phyloP scores from a whole-genome alignment of 2,797 vertebrate genomes.

The Spinus pinus region DNA sequence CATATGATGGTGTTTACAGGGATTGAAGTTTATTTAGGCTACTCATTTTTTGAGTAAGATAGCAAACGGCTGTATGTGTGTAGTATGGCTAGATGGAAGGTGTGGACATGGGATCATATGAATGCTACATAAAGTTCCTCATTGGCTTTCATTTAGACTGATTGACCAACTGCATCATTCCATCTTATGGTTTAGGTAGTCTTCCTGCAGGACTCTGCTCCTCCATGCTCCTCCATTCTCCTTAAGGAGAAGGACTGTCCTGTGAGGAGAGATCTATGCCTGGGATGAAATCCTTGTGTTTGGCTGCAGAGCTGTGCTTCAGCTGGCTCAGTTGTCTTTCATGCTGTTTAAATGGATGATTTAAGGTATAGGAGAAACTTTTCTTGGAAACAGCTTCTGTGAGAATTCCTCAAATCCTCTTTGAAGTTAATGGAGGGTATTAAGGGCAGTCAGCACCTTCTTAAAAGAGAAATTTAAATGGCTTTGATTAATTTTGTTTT shows the following conservation, averaged over 20 bases:
- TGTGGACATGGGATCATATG: not conserved
- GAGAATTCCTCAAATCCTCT: constrained; percentile 38
- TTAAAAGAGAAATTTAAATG: constrained; percentile 14
- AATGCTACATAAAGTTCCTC: not conserved
- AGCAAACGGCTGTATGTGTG: not conserved
- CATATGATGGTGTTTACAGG: not conserved
- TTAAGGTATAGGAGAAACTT: not conserved
- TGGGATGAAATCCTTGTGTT: not conserved
- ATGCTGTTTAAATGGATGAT: not conserved
- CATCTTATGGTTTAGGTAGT: not conserved
- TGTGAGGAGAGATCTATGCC: not conserved
- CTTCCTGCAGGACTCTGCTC: not conserved
- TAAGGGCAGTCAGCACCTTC: constrained; percentile 40
- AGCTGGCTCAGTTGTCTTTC: not conserved
- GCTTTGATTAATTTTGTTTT: not conserved
- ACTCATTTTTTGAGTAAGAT: not conserved
- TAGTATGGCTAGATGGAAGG: not conserved
- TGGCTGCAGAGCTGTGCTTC: not conserved
- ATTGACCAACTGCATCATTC: not conserved
- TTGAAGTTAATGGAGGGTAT: constrained; percentile 52
- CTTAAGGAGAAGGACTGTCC: not conserved
- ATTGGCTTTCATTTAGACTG: not conserved
- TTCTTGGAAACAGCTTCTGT: not conserved
- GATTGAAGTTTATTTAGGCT: not conserved
- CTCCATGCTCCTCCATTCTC: not conserved